Percentiles rank a stretch among this genome's conserved stretches.
Conservation (phyloP, 2,113 vertebrate genomes). For the Vanacampus margaritifer region DNA sequence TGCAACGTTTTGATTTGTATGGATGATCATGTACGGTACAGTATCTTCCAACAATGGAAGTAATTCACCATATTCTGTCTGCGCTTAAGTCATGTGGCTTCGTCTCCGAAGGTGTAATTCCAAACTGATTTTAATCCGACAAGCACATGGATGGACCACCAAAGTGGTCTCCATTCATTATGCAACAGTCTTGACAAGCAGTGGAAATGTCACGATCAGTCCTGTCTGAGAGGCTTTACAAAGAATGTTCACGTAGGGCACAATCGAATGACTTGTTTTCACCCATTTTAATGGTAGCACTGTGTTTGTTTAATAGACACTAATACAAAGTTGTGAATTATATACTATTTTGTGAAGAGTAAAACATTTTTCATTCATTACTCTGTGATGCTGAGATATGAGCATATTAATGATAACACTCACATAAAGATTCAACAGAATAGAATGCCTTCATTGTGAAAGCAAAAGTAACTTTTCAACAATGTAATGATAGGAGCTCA, state of each 20-base stretch:
- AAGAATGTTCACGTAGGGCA: not conserved
- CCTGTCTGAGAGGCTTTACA: not conserved
- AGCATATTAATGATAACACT: too few species aligned
- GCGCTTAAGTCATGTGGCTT: not conserved
- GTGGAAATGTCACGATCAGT: not conserved
- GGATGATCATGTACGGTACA: too few species aligned
- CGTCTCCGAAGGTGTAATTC: not conserved
- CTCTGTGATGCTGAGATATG: too few species aligned
- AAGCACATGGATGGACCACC: not conserved
- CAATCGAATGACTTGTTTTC: not conserved
- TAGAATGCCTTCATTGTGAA: too few species aligned
- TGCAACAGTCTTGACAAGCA: conserved; percentile 42
- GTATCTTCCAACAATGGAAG: too few species aligned
- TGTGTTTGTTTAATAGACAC: not conserved
- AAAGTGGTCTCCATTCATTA: conserved; percentile 36
- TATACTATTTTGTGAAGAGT: too few species aligned
- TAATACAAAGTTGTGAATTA: too few species aligned
- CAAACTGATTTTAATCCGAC: not conserved
- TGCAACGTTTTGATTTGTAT: too few species aligned
- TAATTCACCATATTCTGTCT: not conserved
- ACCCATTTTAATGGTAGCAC: not conserved
- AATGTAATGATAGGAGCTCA: too few species aligned
- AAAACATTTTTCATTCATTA: too few species aligned
- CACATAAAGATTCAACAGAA: too few species aligned
- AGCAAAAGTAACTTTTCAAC: too few species aligned